Evolutionary conservation across 2,113 vertebrate species (phyloP).

Genomic region (Ictalurus punctatus): DNA sequence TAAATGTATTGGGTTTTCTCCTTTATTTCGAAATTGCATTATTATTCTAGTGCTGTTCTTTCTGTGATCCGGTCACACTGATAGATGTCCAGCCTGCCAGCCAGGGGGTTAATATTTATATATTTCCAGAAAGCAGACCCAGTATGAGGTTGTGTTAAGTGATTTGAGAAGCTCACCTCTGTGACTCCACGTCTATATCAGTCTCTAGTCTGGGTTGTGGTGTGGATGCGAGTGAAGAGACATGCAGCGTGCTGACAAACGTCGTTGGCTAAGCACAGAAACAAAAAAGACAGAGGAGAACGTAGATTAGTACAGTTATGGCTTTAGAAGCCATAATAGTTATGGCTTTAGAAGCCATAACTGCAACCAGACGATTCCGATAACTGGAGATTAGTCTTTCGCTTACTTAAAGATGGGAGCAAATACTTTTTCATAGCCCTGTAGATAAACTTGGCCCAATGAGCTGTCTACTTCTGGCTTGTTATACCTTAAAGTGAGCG

Average conservation of each 20-base stretch:
- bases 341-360: too few species aligned
- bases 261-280: background rate
- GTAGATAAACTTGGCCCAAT: background rate
- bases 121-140: background rate
- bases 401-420: too few species aligned
- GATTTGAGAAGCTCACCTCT: slow-evolving; percentile 42
- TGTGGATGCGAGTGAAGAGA: slow-evolving; percentile 50
- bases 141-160: background rate
- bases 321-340: too few species aligned
- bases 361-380: too few species aligned
- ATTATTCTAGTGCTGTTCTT: background rate
- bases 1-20: background rate
- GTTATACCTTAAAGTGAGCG: too few species aligned
- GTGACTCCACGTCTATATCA: slow-evolving; percentile 41
- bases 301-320: background rate
- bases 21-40: background rate
- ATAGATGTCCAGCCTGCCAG: background rate
- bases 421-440: background rate
- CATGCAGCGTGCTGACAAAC: slow-evolving; percentile 49
- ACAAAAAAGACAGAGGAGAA: background rate
- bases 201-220: slow-evolving; percentile 40
- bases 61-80: background rate
- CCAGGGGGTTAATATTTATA: background rate
- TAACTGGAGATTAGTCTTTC: too few species aligned
- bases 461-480: background rate